Evolutionary conservation across 1,140 invertebrate genomes (phyloP), one percentile per base, ranked within the genome.

Genomic region (Venustaconcha ellipsiformis): DNA sequence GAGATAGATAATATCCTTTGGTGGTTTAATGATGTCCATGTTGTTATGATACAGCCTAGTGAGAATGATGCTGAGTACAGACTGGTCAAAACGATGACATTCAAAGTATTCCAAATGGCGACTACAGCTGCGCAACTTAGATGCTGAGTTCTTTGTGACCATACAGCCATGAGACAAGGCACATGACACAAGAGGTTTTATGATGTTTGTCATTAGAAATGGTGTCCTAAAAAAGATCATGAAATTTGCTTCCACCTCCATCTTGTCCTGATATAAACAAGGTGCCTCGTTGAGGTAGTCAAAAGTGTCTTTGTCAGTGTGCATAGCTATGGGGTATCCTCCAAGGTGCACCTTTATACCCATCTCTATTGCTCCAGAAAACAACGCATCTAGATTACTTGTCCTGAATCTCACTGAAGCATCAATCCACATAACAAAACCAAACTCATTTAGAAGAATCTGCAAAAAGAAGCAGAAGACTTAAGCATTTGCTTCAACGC

Each of bases 371-470:
- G 65, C 75, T 11, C 23, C 26, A 18, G 72, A 58, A 60, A 77
- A 68, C 30, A 57, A 20, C 20, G 20, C 18, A 18, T 77, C 63
- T 20, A 77, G 48, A 30, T 77, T 70, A 6, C n/a, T 72, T n/a
- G 75, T 77, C 14, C 30, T 66, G 48, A 77, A 77, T 14, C 75
- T 20, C 14, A 77, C 75, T 17, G 69, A 72, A 0, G 75, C 75
- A 72, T 77, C 75, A 70, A 68, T 77, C 75, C 75, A 77, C 15
- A 77, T 60, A 20, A 77, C 70, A 77, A 77, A 77, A 1, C 70
- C 70, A 18, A 72, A 70, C 20, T 77, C 63, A 26, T 57, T 72
- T 13, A 60, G 63, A 15, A 56, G 70, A 14, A 72, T 15, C 75
- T 77, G 56, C 57, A 76, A 48, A 48, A 48, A 48, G 37, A 48